Percentiles rank a stretch among this genome's conserved stretches.
Conservation (phyloP, 2,113 vertebrate genomes). For the Cervus canadensis region DNA sequence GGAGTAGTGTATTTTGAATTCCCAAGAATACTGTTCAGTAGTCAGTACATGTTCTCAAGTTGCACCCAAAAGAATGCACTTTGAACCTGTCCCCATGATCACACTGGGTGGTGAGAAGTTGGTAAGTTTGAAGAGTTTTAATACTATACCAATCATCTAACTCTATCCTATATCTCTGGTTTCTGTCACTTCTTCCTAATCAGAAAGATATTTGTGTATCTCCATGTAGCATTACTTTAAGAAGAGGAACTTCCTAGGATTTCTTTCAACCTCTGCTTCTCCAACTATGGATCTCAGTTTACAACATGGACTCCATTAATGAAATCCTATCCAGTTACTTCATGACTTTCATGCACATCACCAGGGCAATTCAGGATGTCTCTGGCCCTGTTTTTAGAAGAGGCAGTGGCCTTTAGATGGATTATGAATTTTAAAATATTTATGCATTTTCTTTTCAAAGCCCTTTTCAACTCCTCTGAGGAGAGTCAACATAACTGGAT, state of each 20-base stretch:
- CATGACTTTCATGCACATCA: background rate
- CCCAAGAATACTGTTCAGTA: background rate
- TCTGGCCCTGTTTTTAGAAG: background rate
- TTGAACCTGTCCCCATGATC: background rate
- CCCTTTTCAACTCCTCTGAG: background rate
- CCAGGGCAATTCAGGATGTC: background rate
- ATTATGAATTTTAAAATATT: background rate
- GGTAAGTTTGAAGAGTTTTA: background rate
- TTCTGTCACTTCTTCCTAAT: background rate
- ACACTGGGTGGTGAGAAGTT: background rate
- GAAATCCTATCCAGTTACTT: background rate
- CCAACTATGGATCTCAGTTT: background rate
- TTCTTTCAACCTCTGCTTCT: background rate
- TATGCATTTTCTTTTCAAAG: background rate
- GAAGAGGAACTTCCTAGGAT: slow-evolving; percentile 14
- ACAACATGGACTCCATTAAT: background rate
- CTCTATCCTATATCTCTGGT: background rate
- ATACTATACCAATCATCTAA: background rate
- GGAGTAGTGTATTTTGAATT: background rate
- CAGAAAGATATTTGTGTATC: background rate
- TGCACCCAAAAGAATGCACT: background rate
- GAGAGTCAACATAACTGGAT: background rate
- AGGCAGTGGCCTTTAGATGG: background rate
- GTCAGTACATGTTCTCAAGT: background rate
- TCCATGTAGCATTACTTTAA: background rate